phyloP scores from a whole-genome alignment of 2,113 vertebrate genomes.

The Spermophilus dauricus region DNA sequence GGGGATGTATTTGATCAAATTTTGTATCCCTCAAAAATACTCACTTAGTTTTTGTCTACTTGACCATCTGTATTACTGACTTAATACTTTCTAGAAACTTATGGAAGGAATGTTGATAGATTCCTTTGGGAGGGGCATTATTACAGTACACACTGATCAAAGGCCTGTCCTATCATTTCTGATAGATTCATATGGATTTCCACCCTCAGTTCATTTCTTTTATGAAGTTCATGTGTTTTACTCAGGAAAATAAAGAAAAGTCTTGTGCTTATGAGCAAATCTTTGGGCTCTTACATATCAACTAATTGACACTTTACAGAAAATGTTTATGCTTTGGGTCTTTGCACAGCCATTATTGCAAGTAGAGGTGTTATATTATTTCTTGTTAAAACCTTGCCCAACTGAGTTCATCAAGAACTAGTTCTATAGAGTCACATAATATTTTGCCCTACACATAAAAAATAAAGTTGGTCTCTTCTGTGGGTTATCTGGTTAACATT shows the following conservation, averaged over 20 bases:
- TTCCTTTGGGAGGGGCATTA: background rate
- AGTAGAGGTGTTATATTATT: background rate
- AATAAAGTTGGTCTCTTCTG: background rate
- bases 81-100: conserved; percentile 26
- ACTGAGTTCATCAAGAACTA: background rate
- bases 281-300: background rate
- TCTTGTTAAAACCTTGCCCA: background rate
- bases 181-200: background rate
- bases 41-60: background rate
- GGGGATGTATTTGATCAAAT: background rate
- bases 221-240: conserved; percentile 6
- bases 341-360: background rate
- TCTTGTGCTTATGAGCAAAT: background rate
- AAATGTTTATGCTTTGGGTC: background rate
- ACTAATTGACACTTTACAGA: background rate
- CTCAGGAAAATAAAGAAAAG: background rate
- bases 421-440: background rate
- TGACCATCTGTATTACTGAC: background rate
- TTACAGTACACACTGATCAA: background rate
- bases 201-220: background rate
- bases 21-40: background rate
- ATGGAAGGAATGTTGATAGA: background rate
- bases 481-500: conserved; percentile 5
- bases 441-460: conserved; percentile 1
- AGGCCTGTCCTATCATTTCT: background rate